Evolutionary conservation across 2,888 invertebrate species (phyloP), one percentile per base, ranked within the genome.

Genomic region (Drosophila macrothrix): DNA sequence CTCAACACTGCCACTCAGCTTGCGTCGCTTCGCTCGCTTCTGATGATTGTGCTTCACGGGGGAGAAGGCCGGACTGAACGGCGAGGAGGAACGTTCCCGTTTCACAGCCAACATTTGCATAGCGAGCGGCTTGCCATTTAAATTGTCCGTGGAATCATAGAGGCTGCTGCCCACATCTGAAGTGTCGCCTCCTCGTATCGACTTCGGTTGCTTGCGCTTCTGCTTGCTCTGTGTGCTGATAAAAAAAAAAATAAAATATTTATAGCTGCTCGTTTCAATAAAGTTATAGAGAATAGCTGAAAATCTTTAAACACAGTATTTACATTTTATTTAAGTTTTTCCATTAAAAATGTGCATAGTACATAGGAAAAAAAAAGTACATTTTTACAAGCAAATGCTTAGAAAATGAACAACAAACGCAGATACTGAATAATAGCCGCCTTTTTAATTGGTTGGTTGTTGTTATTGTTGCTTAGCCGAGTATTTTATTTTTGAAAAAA

Each of bases 81-180:
- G 92, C 4, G 93, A 91, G 10, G 86, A 83, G 1, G 93, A 93
- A 10, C 93, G 90, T 41, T 91, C 90, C 4, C 93, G 80, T 59
- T 93, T 93, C 0, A 71, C 39, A 54, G 74, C 69, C 25, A 63
- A 14, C 22, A 69, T 46, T 2, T 66, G 68, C 3, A 35, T 41
- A 4, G 6, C 31, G 6, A n/a, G 14, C 12, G 63, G 64, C 53
- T 77, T 89, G 58, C 71, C 67, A 37, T 82, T 74, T 55, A 92
- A 66, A 69, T 87, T 91, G 19, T 92, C 91, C 22, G 79, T 89
- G 14, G 93, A 92, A 63, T 88, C 91, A 64, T 91, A 92, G 12
- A 92, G 76, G 53, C 92, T 92, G 60, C 92, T 92, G 19, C 91
- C 92, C 22, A 91, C 82, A 74, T 92, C 92, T 0, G 92, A 92